Conservation (phyloP, 2,113 vertebrate genomes). For the cattle (Bos taurus) region DNA sequence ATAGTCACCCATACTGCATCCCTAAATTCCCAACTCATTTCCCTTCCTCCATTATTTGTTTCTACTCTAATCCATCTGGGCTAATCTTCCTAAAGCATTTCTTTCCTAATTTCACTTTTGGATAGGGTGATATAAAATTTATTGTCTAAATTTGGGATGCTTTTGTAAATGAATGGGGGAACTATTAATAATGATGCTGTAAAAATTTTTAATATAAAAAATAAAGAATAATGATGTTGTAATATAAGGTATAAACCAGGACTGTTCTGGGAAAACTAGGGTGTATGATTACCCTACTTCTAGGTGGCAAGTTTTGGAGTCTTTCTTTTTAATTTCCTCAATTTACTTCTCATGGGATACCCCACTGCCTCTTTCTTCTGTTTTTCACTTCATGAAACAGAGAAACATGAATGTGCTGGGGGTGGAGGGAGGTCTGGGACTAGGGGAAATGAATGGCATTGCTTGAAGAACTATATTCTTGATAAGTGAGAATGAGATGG, state of each 20-base stretch:
- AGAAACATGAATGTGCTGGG: not conserved
- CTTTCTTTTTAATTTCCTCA: not conserved
- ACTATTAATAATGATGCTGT: not conserved
- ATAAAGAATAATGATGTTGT: not conserved
- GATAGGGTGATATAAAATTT: not conserved
- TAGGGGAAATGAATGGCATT: not conserved
- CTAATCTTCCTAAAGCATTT: not conserved
- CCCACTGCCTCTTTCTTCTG: not conserved
- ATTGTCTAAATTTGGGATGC: not conserved
- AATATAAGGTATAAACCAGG: not conserved
- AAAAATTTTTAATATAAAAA: not conserved
- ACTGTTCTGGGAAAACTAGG: not conserved
- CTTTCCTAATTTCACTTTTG: not conserved
- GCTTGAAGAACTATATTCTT: not conserved
- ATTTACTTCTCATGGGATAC: not conserved
- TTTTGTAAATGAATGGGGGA: not conserved
- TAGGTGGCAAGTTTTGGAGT: not conserved
- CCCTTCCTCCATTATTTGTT: not conserved
- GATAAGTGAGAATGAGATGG: not conserved
- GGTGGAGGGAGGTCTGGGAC: not conserved
- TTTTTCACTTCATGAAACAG: not conserved
- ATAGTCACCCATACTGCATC: not conserved
- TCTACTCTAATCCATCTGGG: not conserved
- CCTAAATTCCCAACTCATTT: not conserved
- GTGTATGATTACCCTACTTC: not conserved